A percentile compares a stretch with the other conserved stretches of the same genome.
Evolutionary conservation across 2,113 vertebrate genomes (phyloP).

Genomic region (Phylloscopus whistleri): DNA sequence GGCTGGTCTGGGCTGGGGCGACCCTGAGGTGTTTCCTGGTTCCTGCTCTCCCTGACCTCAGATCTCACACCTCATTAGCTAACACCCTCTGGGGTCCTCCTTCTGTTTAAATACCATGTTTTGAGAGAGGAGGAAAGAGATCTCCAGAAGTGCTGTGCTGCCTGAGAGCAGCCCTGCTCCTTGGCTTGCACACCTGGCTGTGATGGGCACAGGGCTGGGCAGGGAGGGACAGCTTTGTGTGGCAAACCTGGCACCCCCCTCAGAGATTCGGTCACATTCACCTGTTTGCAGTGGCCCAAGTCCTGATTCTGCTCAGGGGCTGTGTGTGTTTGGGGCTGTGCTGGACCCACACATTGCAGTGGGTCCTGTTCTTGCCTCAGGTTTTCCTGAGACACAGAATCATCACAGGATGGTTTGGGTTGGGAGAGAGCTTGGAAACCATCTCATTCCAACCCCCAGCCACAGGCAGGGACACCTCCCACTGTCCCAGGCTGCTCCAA

Average conservation of each 20-base stretch:
- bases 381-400: not conserved
- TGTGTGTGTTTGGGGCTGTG: not conserved
- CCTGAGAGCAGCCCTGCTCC: not conserved
- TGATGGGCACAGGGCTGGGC: not conserved
- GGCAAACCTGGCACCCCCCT: rapidly evolving
- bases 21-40: not conserved
- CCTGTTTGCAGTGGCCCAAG: not conserved
- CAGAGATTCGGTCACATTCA: rapidly evolving
- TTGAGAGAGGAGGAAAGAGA: not conserved
- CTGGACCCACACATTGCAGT: not conserved
- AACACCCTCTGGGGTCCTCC: not conserved
- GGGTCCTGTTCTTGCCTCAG: not conserved
- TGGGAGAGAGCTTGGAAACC: not conserved
- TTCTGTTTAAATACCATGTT: not conserved
- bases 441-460: not conserved
- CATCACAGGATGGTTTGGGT: no score
- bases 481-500: rapidly evolving
- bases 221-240: not conserved
- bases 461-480: not conserved
- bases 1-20: rapidly evolving
- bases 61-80: not conserved
- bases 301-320: not conserved
- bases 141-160: not conserved
- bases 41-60: not conserved
- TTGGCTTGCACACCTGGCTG: rapidly evolving